phyloP scores from a whole-genome alignment of 1,140 invertebrate species.

The Drosophila sp. region DNA sequence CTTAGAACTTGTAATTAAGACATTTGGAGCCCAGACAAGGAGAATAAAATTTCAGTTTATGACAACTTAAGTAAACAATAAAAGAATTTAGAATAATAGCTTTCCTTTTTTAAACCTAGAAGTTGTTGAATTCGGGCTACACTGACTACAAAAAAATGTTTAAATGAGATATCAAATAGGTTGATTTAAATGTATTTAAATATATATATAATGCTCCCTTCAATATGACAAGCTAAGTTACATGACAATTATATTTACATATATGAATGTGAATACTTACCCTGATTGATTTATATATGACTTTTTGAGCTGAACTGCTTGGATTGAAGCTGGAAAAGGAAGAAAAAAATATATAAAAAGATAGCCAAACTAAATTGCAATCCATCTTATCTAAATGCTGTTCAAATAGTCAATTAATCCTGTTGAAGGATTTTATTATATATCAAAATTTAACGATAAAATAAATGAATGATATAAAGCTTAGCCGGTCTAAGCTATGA shows the following conservation, averaged over 20 bases:
- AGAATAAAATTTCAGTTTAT: conserved; percentile 53
- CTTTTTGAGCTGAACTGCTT: not conserved
- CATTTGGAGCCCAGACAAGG: conserved; percentile 50
- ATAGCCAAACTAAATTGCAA: not conserved
- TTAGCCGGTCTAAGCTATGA: not conserved
- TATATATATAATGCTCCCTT: no score
- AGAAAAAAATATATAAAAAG: not conserved
- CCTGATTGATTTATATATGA: not conserved
- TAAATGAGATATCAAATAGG: no score
- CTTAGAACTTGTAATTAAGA: conserved; percentile 60
- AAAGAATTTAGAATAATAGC: no score
- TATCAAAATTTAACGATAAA: not conserved
- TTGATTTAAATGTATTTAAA: no score
- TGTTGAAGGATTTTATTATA: not conserved
- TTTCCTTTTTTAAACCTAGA: no score
- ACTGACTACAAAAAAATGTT: no score
- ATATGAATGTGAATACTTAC: not conserved
- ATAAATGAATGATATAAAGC: not conserved
- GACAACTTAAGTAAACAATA: conserved; percentile 24
- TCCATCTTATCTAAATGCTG: no score
- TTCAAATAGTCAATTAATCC: not conserved
- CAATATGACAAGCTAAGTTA: no score
- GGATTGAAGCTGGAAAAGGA: not conserved
- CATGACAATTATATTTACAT: no score
- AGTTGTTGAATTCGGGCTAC: no score